Conservation (phyloP, 2,113 vertebrate species). For the Thryonomys swinderianus region DNA sequence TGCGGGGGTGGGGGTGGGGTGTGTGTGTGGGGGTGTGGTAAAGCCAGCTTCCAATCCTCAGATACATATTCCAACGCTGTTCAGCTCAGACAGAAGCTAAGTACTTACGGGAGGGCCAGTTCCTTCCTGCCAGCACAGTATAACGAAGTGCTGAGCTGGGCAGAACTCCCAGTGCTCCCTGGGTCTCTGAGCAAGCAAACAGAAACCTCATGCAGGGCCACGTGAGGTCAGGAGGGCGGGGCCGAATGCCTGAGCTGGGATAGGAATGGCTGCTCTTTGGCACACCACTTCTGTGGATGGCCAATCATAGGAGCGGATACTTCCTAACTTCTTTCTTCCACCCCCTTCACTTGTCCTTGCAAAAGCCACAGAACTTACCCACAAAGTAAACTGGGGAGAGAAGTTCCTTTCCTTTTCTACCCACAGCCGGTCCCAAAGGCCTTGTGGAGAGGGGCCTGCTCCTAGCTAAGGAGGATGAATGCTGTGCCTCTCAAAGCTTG, state of each 20-base stretch:
- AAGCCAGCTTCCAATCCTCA: background rate
- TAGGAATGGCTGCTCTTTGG: slow-evolving; percentile 60
- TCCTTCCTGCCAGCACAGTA: slow-evolving; percentile 71
- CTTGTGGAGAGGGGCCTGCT: background rate
- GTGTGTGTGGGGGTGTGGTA: background rate
- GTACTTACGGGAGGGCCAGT: slow-evolving; percentile 62
- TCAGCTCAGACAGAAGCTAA: slow-evolving; percentile 68
- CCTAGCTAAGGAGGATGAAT: background rate
- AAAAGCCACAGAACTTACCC: slow-evolving; percentile 63
- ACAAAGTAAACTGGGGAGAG: slow-evolving; percentile 20
- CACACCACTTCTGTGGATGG: slow-evolving; percentile 66
- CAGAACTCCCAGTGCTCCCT: slow-evolving; percentile 72
- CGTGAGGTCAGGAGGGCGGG: slow-evolving; percentile 67
- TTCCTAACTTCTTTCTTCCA: background rate
- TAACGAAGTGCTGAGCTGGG: slow-evolving; percentile 76
- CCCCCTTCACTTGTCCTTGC: slow-evolving; percentile 29
- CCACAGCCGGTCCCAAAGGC: background rate
- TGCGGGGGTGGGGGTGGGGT: too few species aligned
- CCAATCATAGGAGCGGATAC: slow-evolving; percentile 54
- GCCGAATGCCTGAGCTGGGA: background rate
- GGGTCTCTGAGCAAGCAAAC: slow-evolving; percentile 59
- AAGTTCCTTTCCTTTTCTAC: slow-evolving; percentile 53
- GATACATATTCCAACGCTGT: slow-evolving; percentile 48
- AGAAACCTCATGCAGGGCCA: slow-evolving; percentile 75
- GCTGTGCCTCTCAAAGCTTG: background rate